These are phyloP conservation scores for Pangasius sanitwongsei DNA, from an alignment of 2,797 vertebrate species.

Conservation along the genomic window DNA sequence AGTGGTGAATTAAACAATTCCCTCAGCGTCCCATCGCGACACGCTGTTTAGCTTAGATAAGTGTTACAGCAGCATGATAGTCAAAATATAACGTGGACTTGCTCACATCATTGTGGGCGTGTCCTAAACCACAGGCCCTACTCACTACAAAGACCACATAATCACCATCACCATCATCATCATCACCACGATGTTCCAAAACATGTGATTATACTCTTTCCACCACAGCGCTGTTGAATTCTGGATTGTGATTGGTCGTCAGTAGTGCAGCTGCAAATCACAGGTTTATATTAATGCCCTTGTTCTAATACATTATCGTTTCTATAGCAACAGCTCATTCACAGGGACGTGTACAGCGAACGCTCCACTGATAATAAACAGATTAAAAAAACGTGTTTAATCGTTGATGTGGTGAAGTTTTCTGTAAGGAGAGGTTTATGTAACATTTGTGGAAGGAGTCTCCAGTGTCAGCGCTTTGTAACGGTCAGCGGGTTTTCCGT, in stretches of 20 bases:
- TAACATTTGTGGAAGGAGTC: neutral
- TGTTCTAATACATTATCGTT: neutral
- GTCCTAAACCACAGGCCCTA: neutral
- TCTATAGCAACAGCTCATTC: neutral
- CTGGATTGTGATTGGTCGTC: neutral
- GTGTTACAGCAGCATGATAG: neutral
- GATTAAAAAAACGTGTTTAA: neutral
- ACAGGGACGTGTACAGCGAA: neutral
- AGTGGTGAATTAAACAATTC: neutral
- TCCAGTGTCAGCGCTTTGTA: neutral
- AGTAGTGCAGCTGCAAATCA: too few relatives aligned
- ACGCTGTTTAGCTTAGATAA: neutral
- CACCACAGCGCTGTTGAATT: neutral
- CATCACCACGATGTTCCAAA: neutral
- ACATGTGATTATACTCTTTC: neutral
- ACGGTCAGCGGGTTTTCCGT: neutral
- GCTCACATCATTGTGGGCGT: neutral
- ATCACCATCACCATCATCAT: too few relatives aligned
- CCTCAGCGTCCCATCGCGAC: neutral
- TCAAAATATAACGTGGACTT: too few relatives aligned
- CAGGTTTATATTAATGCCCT: neutral
- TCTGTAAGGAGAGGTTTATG: neutral
- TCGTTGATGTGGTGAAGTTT: neutral
- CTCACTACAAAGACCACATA: neutral
- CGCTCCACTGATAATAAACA: neutral